Conservation (phyloP, 2,113 vertebrate species). For the Apeltes quadracus region DNA sequence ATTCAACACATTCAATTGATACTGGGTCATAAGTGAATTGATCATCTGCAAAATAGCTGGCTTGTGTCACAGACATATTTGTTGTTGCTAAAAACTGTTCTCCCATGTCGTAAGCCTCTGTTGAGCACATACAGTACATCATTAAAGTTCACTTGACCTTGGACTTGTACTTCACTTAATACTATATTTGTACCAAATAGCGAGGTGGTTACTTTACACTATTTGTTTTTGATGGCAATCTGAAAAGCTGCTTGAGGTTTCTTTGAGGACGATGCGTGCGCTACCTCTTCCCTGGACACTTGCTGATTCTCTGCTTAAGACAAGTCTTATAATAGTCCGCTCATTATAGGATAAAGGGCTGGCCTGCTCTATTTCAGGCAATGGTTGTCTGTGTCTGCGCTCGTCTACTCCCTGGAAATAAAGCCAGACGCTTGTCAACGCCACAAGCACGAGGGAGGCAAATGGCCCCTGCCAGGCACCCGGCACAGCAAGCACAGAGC, state of each 20-base stretch:
- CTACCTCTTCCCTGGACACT: conserved; percentile 41
- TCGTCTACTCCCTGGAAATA: conserved; percentile 68
- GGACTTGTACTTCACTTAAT: conserved; percentile 45
- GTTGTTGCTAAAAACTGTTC: conserved; percentile 10
- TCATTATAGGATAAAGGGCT: conserved; percentile 76
- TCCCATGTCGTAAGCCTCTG: neutral
- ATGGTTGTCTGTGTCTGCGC: conserved; percentile 67
- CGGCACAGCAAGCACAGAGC: conserved; percentile 34
- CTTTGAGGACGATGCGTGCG: conserved; percentile 62
- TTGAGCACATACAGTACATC: neutral
- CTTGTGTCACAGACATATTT: conserved; percentile 2
- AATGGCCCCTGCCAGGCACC: conserved; percentile 58
- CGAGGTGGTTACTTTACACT: conserved; percentile 50
- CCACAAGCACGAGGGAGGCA: conserved; percentile 51
- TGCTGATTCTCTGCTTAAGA: conserved; percentile 62
- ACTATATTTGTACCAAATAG: conserved; percentile 26
- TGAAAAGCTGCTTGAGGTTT: conserved; percentile 71
- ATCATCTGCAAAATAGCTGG: conserved; percentile 31
- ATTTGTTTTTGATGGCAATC: conserved; percentile 65
- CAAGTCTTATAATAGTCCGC: conserved; percentile 71
- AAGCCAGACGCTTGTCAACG: conserved; percentile 70
- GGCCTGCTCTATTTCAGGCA: conserved; percentile 73
- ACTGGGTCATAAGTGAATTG: conserved; percentile 43
- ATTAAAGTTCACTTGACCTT: conserved; percentile 37
- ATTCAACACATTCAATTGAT: conserved; percentile 20